Base-by-base conservation (phyloP, 1,140 invertebrate genomes). In the Micrasema longulum region DNA sequence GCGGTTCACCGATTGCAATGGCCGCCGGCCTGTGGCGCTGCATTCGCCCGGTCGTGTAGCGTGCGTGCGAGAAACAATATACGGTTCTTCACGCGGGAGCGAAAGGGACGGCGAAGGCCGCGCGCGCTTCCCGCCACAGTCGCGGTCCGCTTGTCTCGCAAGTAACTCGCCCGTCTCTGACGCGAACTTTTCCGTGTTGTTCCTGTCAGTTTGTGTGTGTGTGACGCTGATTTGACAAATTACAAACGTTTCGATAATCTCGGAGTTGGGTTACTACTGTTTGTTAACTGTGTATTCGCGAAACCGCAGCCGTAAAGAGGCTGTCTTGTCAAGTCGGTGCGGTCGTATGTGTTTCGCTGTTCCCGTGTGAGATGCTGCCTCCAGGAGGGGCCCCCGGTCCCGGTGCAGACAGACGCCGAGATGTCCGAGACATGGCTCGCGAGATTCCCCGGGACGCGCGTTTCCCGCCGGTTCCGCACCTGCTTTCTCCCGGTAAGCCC, bases 381-480 rank as follows among this genome's bases (percentile, higher is more conserved):
- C 83, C 83, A 79, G 81, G 82, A 79, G 80, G 80, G 80, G 78
- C 78, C 81, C 77, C 79, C 78, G 78, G 78, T 80, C 80, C 77
- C 79, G 81, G 80, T 62, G 84, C 80, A 74, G 82, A 84, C 74
- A 80, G 84, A 62, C 78, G 83, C 68, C 77, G 83, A 22, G 81
- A 85, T 77, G 80, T 84, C 16, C 79, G 82, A 73, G 83, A 83
- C 77, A 78, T 84, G 64, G 81, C 82, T 10, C 71, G 82, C 63
- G 84, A 85, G 26, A 83, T 84, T 48, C 80, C 83, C 68, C 79
- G 82, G 71, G 81, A 83, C 65, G 80, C 81, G 35, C 79, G 82
- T 66, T 80, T 84, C 68, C 76, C 80, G 26, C 71, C 68, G 5
- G 35, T 31, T n/a, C 71, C 71, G 62, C 62, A 55, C 38, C 43